Conservation (phyloP, 2,888 invertebrate genomes). For the Octodonta nipae region DNA sequence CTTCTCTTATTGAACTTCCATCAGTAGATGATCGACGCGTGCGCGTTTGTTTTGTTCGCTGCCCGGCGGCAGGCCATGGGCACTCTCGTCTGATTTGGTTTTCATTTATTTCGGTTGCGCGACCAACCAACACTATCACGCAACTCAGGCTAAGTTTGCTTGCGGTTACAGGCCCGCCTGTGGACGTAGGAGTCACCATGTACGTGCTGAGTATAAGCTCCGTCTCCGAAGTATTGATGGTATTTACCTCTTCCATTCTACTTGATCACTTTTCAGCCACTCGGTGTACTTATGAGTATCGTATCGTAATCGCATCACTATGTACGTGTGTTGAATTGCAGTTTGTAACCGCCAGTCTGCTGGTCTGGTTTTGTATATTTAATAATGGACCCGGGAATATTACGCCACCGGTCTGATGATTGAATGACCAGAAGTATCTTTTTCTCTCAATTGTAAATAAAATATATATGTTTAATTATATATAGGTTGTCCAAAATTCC, state of each 20-base stretch:
- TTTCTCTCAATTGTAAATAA: too few species aligned
- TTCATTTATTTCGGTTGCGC: conserved; percentile 16
- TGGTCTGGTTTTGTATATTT: background rate
- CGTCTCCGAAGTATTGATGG: conserved; percentile 96
- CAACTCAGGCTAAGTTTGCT: background rate
- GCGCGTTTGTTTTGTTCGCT: too few species aligned
- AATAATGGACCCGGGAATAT: too few species aligned
- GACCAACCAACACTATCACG: conserved; percentile 1
- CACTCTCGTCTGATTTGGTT: conserved; percentile 27
- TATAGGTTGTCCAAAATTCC: too few species aligned
- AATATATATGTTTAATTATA: too few species aligned
- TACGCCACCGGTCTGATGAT: too few species aligned
- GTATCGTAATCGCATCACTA: conserved; percentile 15
- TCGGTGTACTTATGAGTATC: conserved; percentile 12
- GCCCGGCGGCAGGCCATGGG: conserved; percentile 30
- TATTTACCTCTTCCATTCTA: conserved; percentile 35
- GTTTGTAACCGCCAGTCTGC: conserved; percentile 15
- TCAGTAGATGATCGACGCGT: too few species aligned
- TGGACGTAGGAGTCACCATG: conserved; percentile 95
- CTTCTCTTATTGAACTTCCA: too few species aligned
- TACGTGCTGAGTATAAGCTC: conserved; percentile 96
- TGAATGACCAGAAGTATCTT: too few species aligned
- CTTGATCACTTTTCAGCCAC: conserved; percentile 11
- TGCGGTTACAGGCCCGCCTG: conserved; percentile 75
- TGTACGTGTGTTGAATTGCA: conserved; percentile 19